Base-by-base conservation (phyloP, 2,888 invertebrate species). In the Mesorhabditis belari region DNA sequence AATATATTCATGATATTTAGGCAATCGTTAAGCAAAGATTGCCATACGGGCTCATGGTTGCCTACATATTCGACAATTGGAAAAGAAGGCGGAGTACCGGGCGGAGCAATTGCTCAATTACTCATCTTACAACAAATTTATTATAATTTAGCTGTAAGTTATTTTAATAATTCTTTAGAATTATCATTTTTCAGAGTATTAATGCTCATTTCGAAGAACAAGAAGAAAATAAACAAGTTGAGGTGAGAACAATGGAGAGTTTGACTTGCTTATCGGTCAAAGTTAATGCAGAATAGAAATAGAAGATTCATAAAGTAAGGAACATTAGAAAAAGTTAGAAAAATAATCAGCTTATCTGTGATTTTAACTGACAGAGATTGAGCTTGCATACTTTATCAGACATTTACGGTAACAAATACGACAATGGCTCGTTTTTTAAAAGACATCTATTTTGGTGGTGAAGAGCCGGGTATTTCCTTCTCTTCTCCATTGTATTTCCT, bases 121-220 rank as follows among this genome's bases (percentile, higher is more conserved):
- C 61, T 73, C 23, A 66, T 73, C 4, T 55, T 73, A 5, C 73
- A 73, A 51, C 70, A 70, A 53, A 67, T 71, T 28, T 69, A 73
- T 57, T 58, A 61, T 9, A 64, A 73, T 60, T 58, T 73, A n/a
- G 59, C 66, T 44, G 73, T 71, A 29, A 25, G 63, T 49, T 5
- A 51, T 19, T 19, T 51, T 51, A n/a, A 51, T n/a, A 51, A 21
- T n/a, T n/a, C 51, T 35, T 35, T n/a, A n/a, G 44, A 35, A 35
- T n/a, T 9, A 17, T 35, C 12, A 9, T n/a, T n/a, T 17, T 35
- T 35, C 44, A 35, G 44, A 35, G 44, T 35, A 35, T 35, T n/a
- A 35, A 35, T n/a, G 12, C 44, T 9, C n/a, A 35, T n/a, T 35
- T 35, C n/a, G 44, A 35, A 35, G 44, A 35, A 17, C 44, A 35